Percentiles rank a stretch among this genome's conserved stretches.
Conservation (phyloP, 92 coral and sea anemone species). For the Micromussa lordhowensis region DNA sequence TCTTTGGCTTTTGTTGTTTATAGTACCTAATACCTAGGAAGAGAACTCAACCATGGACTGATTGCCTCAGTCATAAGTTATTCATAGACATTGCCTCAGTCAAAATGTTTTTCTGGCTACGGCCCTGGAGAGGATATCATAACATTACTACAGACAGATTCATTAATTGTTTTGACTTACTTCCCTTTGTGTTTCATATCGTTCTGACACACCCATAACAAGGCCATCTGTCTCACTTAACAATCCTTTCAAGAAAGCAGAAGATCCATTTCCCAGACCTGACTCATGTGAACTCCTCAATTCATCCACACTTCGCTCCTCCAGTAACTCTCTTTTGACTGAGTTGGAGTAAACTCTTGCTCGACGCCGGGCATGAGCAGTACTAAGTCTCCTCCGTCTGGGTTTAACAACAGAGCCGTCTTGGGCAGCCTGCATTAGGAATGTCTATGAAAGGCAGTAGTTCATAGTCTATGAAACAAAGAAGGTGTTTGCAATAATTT, state of each 20-base stretch:
- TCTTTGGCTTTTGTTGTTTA: too few relatives aligned
- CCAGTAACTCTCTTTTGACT: slow-evolving; percentile 21
- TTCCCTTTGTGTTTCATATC: slow-evolving; percentile 52
- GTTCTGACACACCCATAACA: slow-evolving; percentile 15
- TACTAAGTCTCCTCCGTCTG: slow-evolving; percentile 38
- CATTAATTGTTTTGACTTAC: not conserved
- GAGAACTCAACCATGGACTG: too few relatives aligned
- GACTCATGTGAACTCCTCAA: slow-evolving; percentile 47
- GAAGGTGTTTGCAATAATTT: too few relatives aligned
- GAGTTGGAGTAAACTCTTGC: slow-evolving; percentile 53
- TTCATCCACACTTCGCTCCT: slow-evolving; percentile 43
- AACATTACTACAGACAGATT: not conserved
- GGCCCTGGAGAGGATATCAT: not conserved
- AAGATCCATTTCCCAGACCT: slow-evolving; percentile 30
- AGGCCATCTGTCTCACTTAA: slow-evolving; percentile 20
- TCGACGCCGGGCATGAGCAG: slow-evolving; percentile 66
- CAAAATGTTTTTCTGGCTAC: too few relatives aligned
- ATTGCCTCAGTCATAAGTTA: too few relatives aligned
- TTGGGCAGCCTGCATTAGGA: slow-evolving; percentile 19
- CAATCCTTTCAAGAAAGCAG: slow-evolving; percentile 20
- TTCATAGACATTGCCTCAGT: too few relatives aligned
- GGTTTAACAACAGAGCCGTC: slow-evolving; percentile 13
- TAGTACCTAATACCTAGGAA: too few relatives aligned
- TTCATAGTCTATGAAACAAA: too few relatives aligned
- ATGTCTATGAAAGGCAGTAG: too few relatives aligned